Percentiles rank a stretch among this genome's conserved stretches.
Conservation (phyloP, 2,113 vertebrate species). For the Lepus americanus region DNA sequence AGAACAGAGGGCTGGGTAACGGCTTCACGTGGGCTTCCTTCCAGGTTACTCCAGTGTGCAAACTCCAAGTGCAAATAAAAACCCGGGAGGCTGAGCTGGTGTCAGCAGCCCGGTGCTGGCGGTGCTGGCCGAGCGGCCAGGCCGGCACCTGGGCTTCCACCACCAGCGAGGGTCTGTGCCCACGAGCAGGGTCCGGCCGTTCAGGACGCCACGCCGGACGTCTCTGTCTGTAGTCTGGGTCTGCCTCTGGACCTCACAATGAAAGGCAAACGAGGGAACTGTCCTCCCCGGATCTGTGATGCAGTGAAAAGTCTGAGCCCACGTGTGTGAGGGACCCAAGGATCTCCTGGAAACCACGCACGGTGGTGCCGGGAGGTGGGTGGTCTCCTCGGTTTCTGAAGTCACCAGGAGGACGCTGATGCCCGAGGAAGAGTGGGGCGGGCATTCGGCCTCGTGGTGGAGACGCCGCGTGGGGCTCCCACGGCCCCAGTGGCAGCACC, state of each 20-base stretch:
- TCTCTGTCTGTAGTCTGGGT: not conserved
- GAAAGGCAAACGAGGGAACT: not conserved
- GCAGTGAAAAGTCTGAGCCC: conserved; percentile 19
- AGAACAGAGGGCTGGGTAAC: not conserved
- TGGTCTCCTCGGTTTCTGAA: conserved; percentile 47
- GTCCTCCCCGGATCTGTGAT: not conserved
- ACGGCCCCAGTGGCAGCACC: too few relatives aligned
- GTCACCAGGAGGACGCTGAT: not conserved
- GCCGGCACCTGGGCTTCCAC: conserved; percentile 65
- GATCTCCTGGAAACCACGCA: conserved; percentile 36
- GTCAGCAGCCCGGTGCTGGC: conserved; percentile 13
- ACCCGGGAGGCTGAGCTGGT: conserved; percentile 59
- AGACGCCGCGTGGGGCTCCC: too few relatives aligned
- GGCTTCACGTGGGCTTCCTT: conserved; percentile 77
- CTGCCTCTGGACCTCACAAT: conserved; percentile 28
- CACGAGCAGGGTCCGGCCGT: not conserved
- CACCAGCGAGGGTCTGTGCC: conserved; percentile 50
- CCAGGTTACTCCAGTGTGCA: conserved; percentile 72
- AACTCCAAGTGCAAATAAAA: conserved; percentile 75
- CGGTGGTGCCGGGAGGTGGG: not conserved
- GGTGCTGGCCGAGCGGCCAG: not conserved
- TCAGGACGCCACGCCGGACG: not conserved
- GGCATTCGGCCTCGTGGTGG: too few relatives aligned
- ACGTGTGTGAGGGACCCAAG: not conserved
- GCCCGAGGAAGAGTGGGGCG: too few relatives aligned